Base-by-base conservation (phyloP, 2,797 vertebrate genomes). In the Chromobotia macracanthus region DNA sequence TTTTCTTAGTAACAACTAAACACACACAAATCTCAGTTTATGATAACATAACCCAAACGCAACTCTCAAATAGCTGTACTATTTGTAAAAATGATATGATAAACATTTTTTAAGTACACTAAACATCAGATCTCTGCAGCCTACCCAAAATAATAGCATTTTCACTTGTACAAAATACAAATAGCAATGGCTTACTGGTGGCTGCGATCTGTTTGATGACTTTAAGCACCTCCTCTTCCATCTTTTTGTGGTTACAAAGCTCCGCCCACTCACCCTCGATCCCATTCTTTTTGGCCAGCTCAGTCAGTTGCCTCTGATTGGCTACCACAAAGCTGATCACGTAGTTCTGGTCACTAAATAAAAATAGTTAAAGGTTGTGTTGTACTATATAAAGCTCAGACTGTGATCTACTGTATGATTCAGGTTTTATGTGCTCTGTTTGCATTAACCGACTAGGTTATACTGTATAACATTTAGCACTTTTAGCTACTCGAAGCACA, bases 251-350 rank as follows among this genome's bases (percentile, higher is more conserved):
- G 86, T 95, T 95, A 85, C 95, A 96, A 83, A 96, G 92, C 68
- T 96, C 95, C 63, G 90, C 92, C 95, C 94, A 95, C 66, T 87
- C 86, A 16, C 94, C 94, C 75, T 85, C 85, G 19, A 96, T 87
- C 2, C 93, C 92, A 1, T 92, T 94, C 88, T 93, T 93, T 79
- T 90, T 92, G 48, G 95, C 95, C 84, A 95, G 53, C 8, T 89
- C 87, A 0, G 82, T 94, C 84, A 96, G 85, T 82, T 88, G 94
- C 90, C 95, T 95, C 87, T 95, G 95, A 79, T 96, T 96, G 35
- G 95, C 95, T 85, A 96, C 95, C 88, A 96, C 95, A 89, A 96
- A 95, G 83, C 95, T 94, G 87, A 96, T 95, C 85, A 96, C 92
- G 0, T 95, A 96, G 44, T 93, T 95, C 88, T 96, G 94, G 82